Base-by-base conservation (phyloP, 2,888 invertebrate species). In the Drosophila cognata region DNA sequence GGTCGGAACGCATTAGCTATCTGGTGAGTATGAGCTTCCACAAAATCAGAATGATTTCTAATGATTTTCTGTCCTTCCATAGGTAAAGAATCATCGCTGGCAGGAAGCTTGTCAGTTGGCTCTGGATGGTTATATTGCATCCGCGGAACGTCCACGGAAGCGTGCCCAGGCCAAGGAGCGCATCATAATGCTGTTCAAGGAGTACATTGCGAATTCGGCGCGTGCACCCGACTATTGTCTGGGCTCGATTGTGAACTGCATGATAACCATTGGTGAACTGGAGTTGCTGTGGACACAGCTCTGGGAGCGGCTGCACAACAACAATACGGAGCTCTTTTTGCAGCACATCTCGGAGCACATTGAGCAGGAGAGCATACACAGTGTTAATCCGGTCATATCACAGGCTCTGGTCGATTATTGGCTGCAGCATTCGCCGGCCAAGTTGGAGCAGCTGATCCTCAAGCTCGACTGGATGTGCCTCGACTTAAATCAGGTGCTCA, bases 381-480 rank as follows among this genome's bases (percentile, higher is more conserved):
- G 92, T 53, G 94, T 97, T 18, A 96, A 96, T 56, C 97, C 97
- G 0, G 93, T 94, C 6, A 95, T 97, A 58, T 95, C 96, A 71
- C 96, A 97, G 91, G 95, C 95, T 62, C 94, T 97, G 82, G 95
- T 97, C 7, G 94, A 94, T 25, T 95, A 96, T 92, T 95, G 96
- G 92, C 95, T 95, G 81, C 93, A 94, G 48, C 94, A 94, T 62
- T 94, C 94, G 51, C 94, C 95, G 85, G 93, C 95, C 80, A 94
- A 95, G 74, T 92, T 97, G 61, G 96, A 97, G 92, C 94, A 95
- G 38, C 95, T 96, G 65, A 94, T 97, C 58, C 94, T 96, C 8
- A 95, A 96, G 79, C 93, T 97, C 72, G 96, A 96, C 79, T 95
- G 97, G 82, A 94, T 94, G 56, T 96, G 96, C 75, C 93, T 97